Evolutionary conservation across 2,113 vertebrate species (phyloP).

Genomic region (Cyphomyrus discorhynchus): DNA sequence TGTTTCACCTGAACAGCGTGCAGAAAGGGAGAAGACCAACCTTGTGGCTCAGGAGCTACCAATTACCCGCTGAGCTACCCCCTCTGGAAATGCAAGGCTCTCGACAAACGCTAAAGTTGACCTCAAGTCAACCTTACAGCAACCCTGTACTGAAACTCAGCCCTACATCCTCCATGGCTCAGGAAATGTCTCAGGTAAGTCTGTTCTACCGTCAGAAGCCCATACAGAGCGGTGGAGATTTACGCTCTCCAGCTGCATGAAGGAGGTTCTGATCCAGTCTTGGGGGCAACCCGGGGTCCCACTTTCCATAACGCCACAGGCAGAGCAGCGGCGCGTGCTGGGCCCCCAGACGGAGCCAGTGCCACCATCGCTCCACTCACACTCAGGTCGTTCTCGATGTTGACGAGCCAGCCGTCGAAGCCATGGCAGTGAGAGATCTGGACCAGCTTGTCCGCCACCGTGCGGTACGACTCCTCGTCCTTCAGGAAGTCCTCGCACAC

Average conservation of each 20-base stretch:
- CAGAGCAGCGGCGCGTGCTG: neutral
- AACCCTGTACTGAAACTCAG: neutral
- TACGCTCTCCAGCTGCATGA: neutral
- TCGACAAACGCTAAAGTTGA: neutral
- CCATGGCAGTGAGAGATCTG: conserved; percentile 67
- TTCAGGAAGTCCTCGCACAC: conserved; percentile 78
- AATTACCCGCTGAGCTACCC: neutral
- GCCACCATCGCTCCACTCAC: conserved; percentile 57
- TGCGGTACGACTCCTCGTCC: conserved; percentile 54
- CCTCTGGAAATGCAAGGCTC: neutral
- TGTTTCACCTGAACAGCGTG: neutral
- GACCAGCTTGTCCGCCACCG: conserved; percentile 72
- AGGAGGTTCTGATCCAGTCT: neutral
- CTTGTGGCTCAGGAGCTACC: neutral
- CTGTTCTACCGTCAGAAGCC: neutral
- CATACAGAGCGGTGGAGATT: neutral
- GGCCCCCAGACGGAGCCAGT: too few species aligned
- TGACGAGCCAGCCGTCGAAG: conserved; percentile 91
- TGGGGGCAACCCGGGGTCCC: neutral
- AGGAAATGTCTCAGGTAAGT: neutral
- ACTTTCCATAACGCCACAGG: neutral
- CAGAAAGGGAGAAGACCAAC: neutral
- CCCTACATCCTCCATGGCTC: neutral
- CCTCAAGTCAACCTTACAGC: neutral
- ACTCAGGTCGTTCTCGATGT: conserved; percentile 82